phyloP scores from a whole-genome alignment of 2,888 invertebrate species.

The Chironomus riparius region DNA sequence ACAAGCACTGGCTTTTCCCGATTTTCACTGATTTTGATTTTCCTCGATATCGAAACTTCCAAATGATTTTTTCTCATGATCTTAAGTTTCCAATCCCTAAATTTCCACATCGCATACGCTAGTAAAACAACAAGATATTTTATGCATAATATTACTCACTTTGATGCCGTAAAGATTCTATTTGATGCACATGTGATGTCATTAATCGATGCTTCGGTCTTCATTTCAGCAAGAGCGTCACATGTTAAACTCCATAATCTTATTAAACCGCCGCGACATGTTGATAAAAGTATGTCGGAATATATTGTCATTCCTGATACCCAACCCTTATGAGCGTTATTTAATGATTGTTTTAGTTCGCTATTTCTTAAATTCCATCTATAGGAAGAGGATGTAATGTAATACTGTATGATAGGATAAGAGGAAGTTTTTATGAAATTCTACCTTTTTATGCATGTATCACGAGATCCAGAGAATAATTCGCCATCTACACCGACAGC shows the following conservation, averaged over 20 bases:
- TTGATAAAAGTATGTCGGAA: constrained; percentile 54
- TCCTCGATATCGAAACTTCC: too few relatives aligned
- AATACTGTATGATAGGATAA: background rate
- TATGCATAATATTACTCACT: constrained; percentile 48
- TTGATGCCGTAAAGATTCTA: constrained; percentile 71
- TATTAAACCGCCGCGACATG: constrained; percentile 66
- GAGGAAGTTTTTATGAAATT: background rate
- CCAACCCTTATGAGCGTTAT: constrained; percentile 83
- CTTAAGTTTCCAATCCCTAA: too few relatives aligned
- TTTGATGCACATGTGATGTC: constrained; percentile 55
- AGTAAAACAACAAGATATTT: background rate
- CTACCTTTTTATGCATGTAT: constrained; percentile 69
- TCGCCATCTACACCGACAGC: constrained; percentile 38
- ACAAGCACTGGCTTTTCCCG: too few relatives aligned
- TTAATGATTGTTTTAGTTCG: constrained; percentile 48
- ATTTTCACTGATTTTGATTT: too few relatives aligned
- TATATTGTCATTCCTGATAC: constrained; percentile 61
- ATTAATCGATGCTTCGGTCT: constrained; percentile 60
- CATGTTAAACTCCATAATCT: constrained; percentile 68
- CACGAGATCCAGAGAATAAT: constrained; percentile 75
- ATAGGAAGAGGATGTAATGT: background rate
- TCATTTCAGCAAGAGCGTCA: constrained; percentile 53
- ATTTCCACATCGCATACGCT: too few relatives aligned
- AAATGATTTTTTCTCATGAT: too few relatives aligned
- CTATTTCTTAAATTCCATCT: constrained; percentile 54